Evolutionary conservation across 2,113 vertebrate genomes (phyloP), one percentile per base, ranked within the genome.

Genomic region (Jaculus jaculus): DNA sequence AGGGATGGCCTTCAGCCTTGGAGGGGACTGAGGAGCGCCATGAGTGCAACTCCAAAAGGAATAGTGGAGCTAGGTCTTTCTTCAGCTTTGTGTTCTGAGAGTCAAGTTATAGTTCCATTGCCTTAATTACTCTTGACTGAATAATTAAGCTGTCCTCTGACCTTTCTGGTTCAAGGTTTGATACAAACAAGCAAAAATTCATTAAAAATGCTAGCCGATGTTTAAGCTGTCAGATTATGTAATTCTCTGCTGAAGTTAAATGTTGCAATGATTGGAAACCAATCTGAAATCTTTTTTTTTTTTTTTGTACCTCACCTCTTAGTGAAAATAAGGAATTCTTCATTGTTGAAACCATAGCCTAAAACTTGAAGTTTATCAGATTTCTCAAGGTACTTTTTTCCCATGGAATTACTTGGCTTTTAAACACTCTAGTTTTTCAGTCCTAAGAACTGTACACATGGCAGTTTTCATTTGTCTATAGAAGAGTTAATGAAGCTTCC

Each of bases 321-420:
- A 34, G 66, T 11, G 34, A 72, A 54, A 87, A 58, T 60, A 26
- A 71, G 24, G 61, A 75, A 75, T 84, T 93, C 34, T 82, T 90
- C 54, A 34, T 73, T 86, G 7, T 66, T 85, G 74, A 72, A 93
- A 60, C 90, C 66, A 86, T 26, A 68, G 28, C 6, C 37, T 95
- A 63, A 94, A 81, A 79, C 85, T 37, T 94, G 92, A 93, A 93
- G 74, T 69, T 30, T 79, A 72, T 85, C 24, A 84, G 17, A 72
- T 86, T 92, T 61, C 69, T 37, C 71, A 84, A 82, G 74, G 4
- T 20, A n/a, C 34, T n/a, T 93, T 79, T 42, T 73, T 69, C 89
- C 42, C 26, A 84, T 65, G 42, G 37, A 68, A 9, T 93, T 81
- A 72, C 28, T 94, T 77, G n/a, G 26, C 37, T 95, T 18, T 20